Evolutionary conservation across 1,140 invertebrate genomes (phyloP), one percentile per base, ranked within the genome.

Genomic region (Hylaeus volcanicus): DNA sequence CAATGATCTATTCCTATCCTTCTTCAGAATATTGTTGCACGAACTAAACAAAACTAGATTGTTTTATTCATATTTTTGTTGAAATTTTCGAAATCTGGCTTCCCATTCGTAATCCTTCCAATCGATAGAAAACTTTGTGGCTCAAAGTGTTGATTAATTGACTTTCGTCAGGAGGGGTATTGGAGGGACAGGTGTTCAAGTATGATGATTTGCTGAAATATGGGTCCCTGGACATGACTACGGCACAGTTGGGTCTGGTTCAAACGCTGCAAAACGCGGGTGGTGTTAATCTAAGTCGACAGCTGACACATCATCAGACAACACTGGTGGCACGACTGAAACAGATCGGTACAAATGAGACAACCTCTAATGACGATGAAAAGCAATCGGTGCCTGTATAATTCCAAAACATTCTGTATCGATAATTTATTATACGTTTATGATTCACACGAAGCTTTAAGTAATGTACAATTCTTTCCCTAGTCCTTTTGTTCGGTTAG

Each of bases 291-390:
- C 84, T 97, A 56, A 95, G 95, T 43, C 91, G 92, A 56, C 95
- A 96, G 86, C 90, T 97, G n/a, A 96, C 94, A 81, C 94, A 95
- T 84, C 95, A 95, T 93, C 96, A 96, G 89, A 94, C 94, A 71
- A 95, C 92, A 66, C 92, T 97, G 64, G 94, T 96, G 37, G 94
- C 94, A 70, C 93, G 96, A 85, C 92, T 96, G 58, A 94, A 96
- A 78, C 93, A 94, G 83, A 94, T 95, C 85, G 93, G 93, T 85
- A 89, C 90, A 92, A 90, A 86, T 64, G 88, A 87, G 74, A 87
- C 86, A 88, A 74, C 82, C 71, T 80, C 82, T 83, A 82, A 89
- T 81, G 80, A 78, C 65, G 89, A 84, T 78, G 76, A 91, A 72
- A 74, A 91, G 70, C 82, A 89, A 90, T 88, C 85, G 88, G 88